phyloP scores from a whole-genome alignment of 2,888 invertebrate species.

The Sarcophaga variegata region DNA sequence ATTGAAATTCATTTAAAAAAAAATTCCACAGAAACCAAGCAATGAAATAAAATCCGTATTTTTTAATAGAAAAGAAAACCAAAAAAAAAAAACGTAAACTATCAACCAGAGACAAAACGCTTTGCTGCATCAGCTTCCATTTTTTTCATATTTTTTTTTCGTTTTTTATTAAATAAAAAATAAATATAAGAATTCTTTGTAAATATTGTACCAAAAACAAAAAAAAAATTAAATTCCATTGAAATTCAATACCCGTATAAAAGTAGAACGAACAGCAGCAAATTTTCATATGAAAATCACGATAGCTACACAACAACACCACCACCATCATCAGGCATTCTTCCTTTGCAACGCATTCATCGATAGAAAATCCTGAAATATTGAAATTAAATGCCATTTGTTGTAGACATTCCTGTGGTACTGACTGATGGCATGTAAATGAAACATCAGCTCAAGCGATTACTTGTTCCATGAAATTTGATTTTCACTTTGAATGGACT shows the following conservation, averaged over 20 bases:
- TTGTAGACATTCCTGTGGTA: constrained; percentile 15
- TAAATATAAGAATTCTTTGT: too few species aligned
- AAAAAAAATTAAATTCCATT: too few species aligned
- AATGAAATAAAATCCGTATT: neutral
- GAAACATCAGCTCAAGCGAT: constrained; percentile 29
- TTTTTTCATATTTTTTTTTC: too few species aligned
- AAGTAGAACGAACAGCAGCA: too few species aligned
- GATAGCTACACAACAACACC: neutral
- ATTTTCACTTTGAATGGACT: constrained; percentile 78
- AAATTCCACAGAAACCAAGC: neutral
- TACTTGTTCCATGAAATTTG: constrained; percentile 63
- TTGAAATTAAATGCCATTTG: constrained; percentile 8
- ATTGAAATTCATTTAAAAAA: neutral
- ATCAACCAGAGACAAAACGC: neutral
- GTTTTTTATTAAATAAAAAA: too few species aligned
- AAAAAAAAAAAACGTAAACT: neutral
- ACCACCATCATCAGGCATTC: neutral
- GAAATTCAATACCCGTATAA: too few species aligned
- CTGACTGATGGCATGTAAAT: constrained; percentile 32
- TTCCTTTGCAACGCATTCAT: neutral
- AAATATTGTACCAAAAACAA: too few species aligned
- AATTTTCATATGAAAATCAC: too few species aligned
- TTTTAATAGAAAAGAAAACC: neutral
- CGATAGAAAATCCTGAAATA: neutral
- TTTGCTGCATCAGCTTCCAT: too few species aligned